Evolutionary conservation across 2,888 invertebrate species (phyloP), one percentile per base, ranked within the genome.

Genomic region (Leptarthrus brevirostris): DNA sequence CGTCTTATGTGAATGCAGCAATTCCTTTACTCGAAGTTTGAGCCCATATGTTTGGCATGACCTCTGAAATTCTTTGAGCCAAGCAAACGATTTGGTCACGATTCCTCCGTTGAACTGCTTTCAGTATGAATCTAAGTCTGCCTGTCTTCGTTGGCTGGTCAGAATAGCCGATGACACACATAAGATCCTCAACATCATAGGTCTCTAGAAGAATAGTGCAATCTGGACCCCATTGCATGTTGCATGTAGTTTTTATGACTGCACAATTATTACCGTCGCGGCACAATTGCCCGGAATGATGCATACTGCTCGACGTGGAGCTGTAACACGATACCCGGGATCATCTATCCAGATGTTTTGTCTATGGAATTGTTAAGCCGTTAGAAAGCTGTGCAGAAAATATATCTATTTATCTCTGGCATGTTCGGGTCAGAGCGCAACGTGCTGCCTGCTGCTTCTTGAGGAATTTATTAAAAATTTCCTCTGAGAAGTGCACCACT

Each of bases 41-140:
- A 26, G 58, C 36, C 58, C 58, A 58, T 40, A 58, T 58, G 58
- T 58, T 58, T 58, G 36, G 58, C 36, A 58, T 58, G 58, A 58
- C 36, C 58, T 30, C 34, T 36, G 36, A 18, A 58, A 58, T 58
- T 58, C 58, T 58, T 58, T 40, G 34, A 58, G 36, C 26, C 36
- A 58, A 58, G 58, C 58, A 58, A 58, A 58, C 58, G 58, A 58
- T 36, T 36, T 4, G 16, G 58, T 58, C 58, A 58, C 58, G 58
- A 58, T 58, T 58, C 58, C 18, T 5, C 22, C 58, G 58, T 18
- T 36, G 58, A 36, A 58, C 36, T 54, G 54, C 26, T 58, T 58
- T 58, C 58, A 36, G 36, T 36, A 12, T 49, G 58, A 12, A 58
- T 58, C 58, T 36, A 34, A 6, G 3, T 40, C n/a, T 12, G 40